phyloP scores from a whole-genome alignment of 2,113 vertebrate genomes.

The Misgurnus anguillicaudatus region DNA sequence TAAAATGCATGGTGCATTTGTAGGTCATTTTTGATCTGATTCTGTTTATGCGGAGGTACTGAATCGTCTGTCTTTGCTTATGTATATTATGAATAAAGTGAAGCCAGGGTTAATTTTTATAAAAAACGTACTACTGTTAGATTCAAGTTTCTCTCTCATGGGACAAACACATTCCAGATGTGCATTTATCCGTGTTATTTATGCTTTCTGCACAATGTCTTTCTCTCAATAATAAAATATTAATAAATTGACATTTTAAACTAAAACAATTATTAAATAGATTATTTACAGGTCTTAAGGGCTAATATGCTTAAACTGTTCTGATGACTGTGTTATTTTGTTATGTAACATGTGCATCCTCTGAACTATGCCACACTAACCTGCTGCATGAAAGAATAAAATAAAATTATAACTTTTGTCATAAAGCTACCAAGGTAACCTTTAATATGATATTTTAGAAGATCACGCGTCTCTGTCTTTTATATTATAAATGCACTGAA shows the following conservation, averaged over 20 bases:
- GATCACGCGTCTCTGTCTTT: too few relatives aligned
- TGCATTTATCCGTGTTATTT: neutral
- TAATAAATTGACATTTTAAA: neutral
- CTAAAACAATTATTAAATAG: too few relatives aligned
- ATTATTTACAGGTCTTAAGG: too few relatives aligned
- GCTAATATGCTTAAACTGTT: too few relatives aligned
- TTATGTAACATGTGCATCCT: too few relatives aligned
- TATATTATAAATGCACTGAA: neutral
- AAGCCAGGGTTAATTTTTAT: neutral
- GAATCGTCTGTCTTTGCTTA: neutral
- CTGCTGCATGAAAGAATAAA: too few relatives aligned
- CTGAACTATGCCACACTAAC: too few relatives aligned
- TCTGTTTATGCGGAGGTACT: neutral
- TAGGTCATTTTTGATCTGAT: neutral
- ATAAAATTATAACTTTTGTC: too few relatives aligned
- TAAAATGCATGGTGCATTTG: neutral
- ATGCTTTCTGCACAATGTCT: neutral
- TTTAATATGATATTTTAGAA: too few relatives aligned
- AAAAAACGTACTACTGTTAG: neutral
- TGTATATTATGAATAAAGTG: conserved; percentile 18
- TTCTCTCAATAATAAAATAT: neutral
- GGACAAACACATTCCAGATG: conserved; percentile 8
- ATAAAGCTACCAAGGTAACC: too few relatives aligned
- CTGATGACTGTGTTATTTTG: too few relatives aligned
- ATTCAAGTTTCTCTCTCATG: neutral